These are phyloP conservation scores for Tipula helvola DNA, from an alignment of 2,888 invertebrate species.

Conservation along the genomic window DNA sequence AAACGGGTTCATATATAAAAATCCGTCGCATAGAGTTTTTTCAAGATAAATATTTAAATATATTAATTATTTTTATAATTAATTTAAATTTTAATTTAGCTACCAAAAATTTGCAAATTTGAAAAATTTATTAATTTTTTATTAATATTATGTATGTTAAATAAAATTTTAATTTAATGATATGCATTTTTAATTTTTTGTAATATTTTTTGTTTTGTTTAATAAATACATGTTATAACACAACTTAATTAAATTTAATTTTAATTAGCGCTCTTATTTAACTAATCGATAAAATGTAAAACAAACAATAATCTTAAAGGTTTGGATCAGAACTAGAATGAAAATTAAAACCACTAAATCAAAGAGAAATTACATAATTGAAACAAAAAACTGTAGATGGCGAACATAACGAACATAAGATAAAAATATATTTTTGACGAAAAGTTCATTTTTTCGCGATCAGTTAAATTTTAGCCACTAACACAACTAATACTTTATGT, in stretches of 20 bases:
- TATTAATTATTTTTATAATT: neutral
- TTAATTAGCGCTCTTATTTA: neutral
- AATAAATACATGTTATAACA: neutral
- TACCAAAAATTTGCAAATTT: neutral
- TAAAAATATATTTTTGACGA: too few species aligned
- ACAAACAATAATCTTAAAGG: too few species aligned
- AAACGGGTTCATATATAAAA: neutral
- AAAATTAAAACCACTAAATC: too few species aligned
- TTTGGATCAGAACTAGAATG: too few species aligned
- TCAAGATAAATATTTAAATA: neutral
- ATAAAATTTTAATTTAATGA: neutral
- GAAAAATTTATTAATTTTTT: neutral
- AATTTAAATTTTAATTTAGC: neutral
- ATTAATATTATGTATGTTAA: neutral
- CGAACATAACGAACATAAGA: too few species aligned
- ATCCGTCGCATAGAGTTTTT: neutral
- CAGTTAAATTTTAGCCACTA: neutral
- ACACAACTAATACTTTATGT: neutral
- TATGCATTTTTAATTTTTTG: neutral
- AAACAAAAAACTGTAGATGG: too few species aligned
- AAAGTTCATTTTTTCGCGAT: neutral
- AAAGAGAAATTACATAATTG: too few species aligned
- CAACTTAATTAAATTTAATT: neutral
- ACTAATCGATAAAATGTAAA: neutral
- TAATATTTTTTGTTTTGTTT: neutral